phyloP scores from a whole-genome alignment of 2,797 vertebrate species.

The Silurus aristotelis region DNA sequence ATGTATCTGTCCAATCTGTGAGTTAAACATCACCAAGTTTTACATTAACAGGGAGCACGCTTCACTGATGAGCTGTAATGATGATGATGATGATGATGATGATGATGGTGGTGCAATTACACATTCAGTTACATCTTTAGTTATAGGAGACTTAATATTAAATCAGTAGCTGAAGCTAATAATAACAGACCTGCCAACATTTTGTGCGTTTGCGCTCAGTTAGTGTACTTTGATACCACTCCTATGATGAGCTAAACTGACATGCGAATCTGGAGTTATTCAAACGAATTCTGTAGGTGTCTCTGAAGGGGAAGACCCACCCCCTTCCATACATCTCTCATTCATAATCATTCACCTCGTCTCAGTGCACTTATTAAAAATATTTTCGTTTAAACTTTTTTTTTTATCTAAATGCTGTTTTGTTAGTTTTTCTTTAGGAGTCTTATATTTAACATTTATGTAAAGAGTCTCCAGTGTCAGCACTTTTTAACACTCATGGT shows the following conservation, averaged over 20 bases:
- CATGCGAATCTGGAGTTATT: neutral
- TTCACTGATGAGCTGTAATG: slow-evolving; percentile 19
- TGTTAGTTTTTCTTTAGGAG: neutral
- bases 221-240: neutral
- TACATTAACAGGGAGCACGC: slow-evolving; percentile 45
- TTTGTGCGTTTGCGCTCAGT: neutral
- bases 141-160: neutral
- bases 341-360: neutral
- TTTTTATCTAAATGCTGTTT: neutral
- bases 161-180: neutral
- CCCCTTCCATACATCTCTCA: neutral
- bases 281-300: neutral
- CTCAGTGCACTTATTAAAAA: neutral
- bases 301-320: neutral
- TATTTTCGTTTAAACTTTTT: neutral
- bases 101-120: neutral
- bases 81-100: slow-evolving; percentile 11
- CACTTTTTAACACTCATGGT: too few relatives aligned
- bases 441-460: neutral
- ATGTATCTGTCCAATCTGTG: slow-evolving; percentile 26
- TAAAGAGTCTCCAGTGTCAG: neutral
- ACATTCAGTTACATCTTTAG: neutral
- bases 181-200: neutral
- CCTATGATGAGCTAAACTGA: neutral
- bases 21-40: slow-evolving; percentile 25